These are phyloP conservation scores for Agrypnus murinus DNA, from an alignment of 2,888 invertebrate genomes.

Conservation along the genomic window DNA sequence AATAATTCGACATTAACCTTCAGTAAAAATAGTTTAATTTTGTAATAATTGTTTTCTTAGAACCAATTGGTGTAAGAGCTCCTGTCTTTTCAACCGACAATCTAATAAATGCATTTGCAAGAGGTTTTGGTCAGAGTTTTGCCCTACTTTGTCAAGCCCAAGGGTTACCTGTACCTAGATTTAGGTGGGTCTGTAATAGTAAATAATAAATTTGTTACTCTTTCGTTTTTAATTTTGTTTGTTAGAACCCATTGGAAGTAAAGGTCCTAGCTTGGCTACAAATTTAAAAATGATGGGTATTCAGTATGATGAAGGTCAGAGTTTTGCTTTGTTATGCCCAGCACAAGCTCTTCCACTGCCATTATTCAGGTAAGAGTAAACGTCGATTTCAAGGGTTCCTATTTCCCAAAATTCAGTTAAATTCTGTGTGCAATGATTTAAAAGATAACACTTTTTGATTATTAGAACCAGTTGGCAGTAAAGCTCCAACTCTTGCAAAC, in stretches of 20 bases:
- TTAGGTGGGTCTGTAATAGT: conserved; percentile 59
- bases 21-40: too few species aligned
- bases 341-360: conserved; percentile 81
- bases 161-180: conserved; percentile 77
- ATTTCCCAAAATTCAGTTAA: neutral
- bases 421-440: neutral
- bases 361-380: conserved; percentile 74
- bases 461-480: conserved; percentile 67
- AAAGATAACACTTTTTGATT: too few species aligned
- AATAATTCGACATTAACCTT: too few species aligned
- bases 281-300: conserved; percentile 79
- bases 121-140: conserved; percentile 77
- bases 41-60: conserved; percentile 1
- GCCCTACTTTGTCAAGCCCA: conserved; percentile 85
- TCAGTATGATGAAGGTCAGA: conserved; percentile 74
- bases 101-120: conserved; percentile 80
- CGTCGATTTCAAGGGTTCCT: too few species aligned
- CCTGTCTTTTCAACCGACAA: conserved; percentile 82
- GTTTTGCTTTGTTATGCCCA: conserved; percentile 80
- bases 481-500: conserved; percentile 76
- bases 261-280: conserved; percentile 77
- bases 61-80: conserved; percentile 75
- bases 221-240: conserved; percentile 20
- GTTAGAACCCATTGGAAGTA: conserved; percentile 78
- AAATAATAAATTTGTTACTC: neutral